Percentiles rank a stretch among this genome's conserved stretches.
phyloP scores from a whole-genome alignment of 2,797 vertebrate species.

The Microhierax caerulescens region DNA sequence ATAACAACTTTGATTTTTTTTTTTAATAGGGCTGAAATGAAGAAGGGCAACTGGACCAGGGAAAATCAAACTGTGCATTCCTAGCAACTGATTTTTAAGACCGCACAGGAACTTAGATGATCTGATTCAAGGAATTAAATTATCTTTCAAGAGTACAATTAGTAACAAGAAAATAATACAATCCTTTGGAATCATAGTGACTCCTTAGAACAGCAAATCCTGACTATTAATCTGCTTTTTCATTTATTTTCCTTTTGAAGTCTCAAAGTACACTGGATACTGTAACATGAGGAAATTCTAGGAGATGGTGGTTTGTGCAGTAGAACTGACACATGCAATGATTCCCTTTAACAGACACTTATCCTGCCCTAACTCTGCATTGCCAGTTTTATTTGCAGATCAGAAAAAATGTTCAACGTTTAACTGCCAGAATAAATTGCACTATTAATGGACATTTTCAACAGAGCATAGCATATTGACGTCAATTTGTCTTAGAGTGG shows the following conservation, averaged over 20 bases:
- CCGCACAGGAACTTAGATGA: neutral
- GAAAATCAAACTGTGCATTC: neutral
- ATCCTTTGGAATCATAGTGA: neutral
- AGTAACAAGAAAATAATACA: neutral
- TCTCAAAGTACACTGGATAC: neutral
- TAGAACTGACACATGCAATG: neutral
- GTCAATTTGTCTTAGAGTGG: neutral
- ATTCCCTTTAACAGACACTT: slow-evolving; percentile 8
- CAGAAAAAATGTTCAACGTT: neutral
- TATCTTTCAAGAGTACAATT: neutral
- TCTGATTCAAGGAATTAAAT: neutral
- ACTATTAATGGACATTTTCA: slow-evolving; percentile 38
- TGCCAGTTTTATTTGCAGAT: slow-evolving; percentile 29
- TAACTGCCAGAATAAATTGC: slow-evolving; percentile 33
- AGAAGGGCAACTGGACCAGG: neutral
- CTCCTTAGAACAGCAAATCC: neutral
- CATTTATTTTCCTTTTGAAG: neutral
- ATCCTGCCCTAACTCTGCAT: neutral
- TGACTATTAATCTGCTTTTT: neutral
- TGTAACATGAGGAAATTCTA: neutral
- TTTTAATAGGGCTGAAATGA: neutral
- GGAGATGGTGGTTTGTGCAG: neutral
- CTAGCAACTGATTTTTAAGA: neutral
- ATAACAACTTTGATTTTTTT: neutral
- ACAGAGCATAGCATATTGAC: neutral